These are phyloP conservation scores for Athalia circularis DNA, from an alignment of 2,888 invertebrate genomes.

Conservation along the genomic window DNA sequence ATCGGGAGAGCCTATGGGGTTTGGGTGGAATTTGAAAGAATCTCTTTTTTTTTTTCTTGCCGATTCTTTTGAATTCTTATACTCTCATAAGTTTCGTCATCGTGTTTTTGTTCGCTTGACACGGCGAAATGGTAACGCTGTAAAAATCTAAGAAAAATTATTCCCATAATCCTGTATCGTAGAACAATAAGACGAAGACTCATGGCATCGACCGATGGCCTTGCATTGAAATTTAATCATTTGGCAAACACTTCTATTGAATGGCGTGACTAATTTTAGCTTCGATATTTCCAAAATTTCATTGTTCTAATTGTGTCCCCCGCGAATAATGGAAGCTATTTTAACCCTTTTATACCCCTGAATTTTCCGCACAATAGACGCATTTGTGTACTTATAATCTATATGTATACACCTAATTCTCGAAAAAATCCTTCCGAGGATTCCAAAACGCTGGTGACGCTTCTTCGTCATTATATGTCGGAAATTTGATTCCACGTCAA, in stretches of 20 bases:
- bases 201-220: neutral
- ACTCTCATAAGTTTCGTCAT: neutral
- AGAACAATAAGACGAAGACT: neutral
- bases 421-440: too few relatives aligned
- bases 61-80: too few relatives aligned
- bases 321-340: neutral
- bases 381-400: neutral
- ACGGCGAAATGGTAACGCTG: constrained; percentile 16
- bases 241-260: constrained; percentile 30
- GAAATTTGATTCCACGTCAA: too few relatives aligned
- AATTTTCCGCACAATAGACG: too few relatives aligned
- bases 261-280: constrained; percentile 23
- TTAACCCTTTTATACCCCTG: too few relatives aligned
- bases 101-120: neutral
- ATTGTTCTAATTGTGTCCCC: constrained; percentile 26
- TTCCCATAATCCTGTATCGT: neutral
- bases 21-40: too few relatives aligned
- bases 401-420: neutral
- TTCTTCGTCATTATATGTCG: too few relatives aligned
- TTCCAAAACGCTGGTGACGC: too few relatives aligned
- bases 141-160: constrained; percentile 2
- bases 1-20: too few relatives aligned
- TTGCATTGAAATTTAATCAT: constrained; percentile 18
- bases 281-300: constrained; percentile 7
- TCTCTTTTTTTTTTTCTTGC: too few relatives aligned